Conservation (phyloP, 2,113 vertebrate genomes). For the Poecile atricapillus region DNA sequence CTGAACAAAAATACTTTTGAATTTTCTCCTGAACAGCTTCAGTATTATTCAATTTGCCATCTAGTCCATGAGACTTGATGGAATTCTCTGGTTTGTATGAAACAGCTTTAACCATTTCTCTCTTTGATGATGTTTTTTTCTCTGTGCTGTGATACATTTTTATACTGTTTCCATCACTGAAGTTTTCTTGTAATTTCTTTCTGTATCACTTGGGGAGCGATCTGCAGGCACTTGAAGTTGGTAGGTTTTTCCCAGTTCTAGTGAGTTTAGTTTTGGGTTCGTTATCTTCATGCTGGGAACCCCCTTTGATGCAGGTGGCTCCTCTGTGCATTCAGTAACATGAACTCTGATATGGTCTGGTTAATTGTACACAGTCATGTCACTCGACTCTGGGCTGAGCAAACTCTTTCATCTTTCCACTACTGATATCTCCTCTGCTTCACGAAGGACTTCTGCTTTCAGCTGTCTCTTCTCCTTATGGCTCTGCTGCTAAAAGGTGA, state of each 20-base stretch:
- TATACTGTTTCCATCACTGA: background rate
- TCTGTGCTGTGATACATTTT: background rate
- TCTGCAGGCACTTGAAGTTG: background rate
- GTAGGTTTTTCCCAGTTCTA: background rate
- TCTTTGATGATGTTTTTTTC: background rate
- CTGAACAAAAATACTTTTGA: background rate
- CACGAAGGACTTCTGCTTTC: background rate
- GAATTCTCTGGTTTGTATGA: constrained; percentile 3
- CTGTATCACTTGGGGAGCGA: background rate
- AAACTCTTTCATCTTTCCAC: background rate
- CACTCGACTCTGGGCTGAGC: background rate
- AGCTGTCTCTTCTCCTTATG: background rate
- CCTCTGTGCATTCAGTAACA: background rate
- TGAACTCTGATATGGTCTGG: background rate
- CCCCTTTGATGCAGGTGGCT: background rate
- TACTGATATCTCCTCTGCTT: background rate
- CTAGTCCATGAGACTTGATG: background rate
- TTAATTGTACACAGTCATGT: background rate
- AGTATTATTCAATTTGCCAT: background rate
- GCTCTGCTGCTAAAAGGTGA: background rate
- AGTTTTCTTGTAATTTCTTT: background rate
- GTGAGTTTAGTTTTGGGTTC: background rate
- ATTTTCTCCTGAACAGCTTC: background rate
- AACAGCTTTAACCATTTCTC: background rate
- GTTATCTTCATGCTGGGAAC: background rate